Base-by-base conservation (phyloP, 2,113 vertebrate species). In the Fregetta grallaria region DNA sequence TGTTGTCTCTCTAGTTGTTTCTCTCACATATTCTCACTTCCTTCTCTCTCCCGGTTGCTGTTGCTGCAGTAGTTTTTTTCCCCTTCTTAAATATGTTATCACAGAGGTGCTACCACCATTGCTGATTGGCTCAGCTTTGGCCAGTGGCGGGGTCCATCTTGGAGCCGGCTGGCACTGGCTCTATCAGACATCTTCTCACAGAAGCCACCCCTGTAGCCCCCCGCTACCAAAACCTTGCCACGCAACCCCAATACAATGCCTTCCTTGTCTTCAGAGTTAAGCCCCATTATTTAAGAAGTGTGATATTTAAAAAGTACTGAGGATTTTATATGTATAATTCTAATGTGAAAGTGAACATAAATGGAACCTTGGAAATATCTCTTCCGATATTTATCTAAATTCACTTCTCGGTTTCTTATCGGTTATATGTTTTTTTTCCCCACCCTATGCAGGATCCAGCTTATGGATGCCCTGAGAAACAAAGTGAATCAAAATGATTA, bases 401-500 rank as follows among this genome's bases (percentile, higher is more conserved):
- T 83, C 22, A 40, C 18, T 50, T 71, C 56, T 68, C 44, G 23
- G 38, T 30, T 73, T 84, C 26, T 62, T 61, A n/a, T 32, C 14
- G 15, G 14, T 50, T 30, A 18, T 88, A 71, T 93, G 65, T 34
- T 20, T 56, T n/a, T 44, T 62, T 36, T 36, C 45, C 32, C 62
- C 18, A n/a, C 14, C 9, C 72, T 66, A 15, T 59, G 36, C 61
- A 97, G 97, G 91, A 91, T 97, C 23, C 92, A 97, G 15, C 56
- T 97, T 81, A 91, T 88, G 10, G 32, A n/a, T 59, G 94, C 93
- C 29, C 92, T 98, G 59, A 86, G 81, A 91, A 94, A 82, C 32
- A 85, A 94, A 61, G 30, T 98, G 86, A 92, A 86, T 34, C 71
- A 97, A 53, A 56, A 23, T 36, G 63, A 92, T 55, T 36, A 17